Evolutionary conservation across 2,888 invertebrate species (phyloP).

Genomic region (Heliconius sara): DNA sequence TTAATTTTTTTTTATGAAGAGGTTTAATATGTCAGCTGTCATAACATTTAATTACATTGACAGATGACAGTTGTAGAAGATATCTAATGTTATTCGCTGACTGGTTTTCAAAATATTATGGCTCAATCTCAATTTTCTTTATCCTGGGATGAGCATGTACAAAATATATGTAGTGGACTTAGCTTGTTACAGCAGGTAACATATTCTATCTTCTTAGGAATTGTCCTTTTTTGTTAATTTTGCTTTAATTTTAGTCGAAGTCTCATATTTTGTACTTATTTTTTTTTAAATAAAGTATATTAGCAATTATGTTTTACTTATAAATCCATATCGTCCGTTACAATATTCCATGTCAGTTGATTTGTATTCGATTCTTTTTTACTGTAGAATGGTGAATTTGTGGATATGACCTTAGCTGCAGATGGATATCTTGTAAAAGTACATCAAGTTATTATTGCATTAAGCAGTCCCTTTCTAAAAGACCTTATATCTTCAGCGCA

Average conservation of each 20-base stretch:
- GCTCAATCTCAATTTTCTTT: conserved; percentile 60
- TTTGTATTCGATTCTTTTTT: conserved; percentile 10
- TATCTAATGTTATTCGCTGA: background rate
- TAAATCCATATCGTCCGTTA: background rate
- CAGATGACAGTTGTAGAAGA: background rate
- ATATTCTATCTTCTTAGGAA: conserved; percentile 11
- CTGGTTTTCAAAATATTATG: conserved; percentile 21
- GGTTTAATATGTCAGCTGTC: background rate
- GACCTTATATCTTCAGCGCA: conserved; percentile 70
- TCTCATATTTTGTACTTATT: background rate
- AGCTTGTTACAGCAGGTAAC: conserved; percentile 68
- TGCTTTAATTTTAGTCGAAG: background rate
- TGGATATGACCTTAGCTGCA: conserved; percentile 79
- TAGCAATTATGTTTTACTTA: background rate
- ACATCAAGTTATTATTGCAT: conserved; percentile 74
- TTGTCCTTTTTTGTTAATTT: background rate
- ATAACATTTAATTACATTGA: background rate
- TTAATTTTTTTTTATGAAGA: background rate
- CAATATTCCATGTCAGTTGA: background rate
- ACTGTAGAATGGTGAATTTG: conserved; percentile 75
- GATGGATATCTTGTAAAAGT: conserved; percentile 78
- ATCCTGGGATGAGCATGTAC: conserved; percentile 65
- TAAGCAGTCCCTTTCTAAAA: conserved; percentile 78
- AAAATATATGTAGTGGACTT: conserved; percentile 65
- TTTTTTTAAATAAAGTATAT: background rate